These are phyloP conservation scores for Microcebus lehilahytsara DNA, from an alignment of 2,113 vertebrate species.

Conservation along the genomic window DNA sequence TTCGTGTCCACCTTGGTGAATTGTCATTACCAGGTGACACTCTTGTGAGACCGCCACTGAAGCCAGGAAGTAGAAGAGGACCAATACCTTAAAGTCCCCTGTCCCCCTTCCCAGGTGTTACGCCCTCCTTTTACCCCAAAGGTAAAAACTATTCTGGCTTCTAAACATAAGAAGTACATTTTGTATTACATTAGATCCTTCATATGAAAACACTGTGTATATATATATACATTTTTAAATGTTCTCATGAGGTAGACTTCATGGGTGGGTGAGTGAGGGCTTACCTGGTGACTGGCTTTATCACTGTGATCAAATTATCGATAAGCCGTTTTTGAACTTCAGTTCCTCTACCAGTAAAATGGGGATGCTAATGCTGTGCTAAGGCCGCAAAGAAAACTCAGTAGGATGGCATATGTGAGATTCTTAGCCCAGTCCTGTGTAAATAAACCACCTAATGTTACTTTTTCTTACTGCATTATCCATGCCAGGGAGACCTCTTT, in stretches of 20 bases:
- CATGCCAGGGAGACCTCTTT: accelerated
- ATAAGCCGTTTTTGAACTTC: not conserved
- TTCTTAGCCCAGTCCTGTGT: not conserved
- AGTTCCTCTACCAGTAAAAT: not conserved
- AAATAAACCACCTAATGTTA: not conserved
- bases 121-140: not conserved
- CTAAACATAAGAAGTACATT: not conserved
- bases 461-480: not conserved
- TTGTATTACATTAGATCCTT: not conserved
- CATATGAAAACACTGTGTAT: not conserved
- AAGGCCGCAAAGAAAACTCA: not conserved
- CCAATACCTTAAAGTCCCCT: not conserved
- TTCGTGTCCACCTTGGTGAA: not conserved
- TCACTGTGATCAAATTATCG: not conserved
- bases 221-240: not conserved
- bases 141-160: not conserved
- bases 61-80: not conserved
- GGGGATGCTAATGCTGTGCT: not conserved
- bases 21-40: not conserved
- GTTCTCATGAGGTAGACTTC: not conserved
- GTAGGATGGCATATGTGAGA: not conserved
- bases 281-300: not conserved
- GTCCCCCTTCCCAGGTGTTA: not conserved
- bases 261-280: not conserved
- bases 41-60: not conserved